Evolutionary conservation across 2,797 vertebrate genomes (phyloP), one percentile per base, ranked within the genome.

Genomic region (Selene dorsalis): DNA sequence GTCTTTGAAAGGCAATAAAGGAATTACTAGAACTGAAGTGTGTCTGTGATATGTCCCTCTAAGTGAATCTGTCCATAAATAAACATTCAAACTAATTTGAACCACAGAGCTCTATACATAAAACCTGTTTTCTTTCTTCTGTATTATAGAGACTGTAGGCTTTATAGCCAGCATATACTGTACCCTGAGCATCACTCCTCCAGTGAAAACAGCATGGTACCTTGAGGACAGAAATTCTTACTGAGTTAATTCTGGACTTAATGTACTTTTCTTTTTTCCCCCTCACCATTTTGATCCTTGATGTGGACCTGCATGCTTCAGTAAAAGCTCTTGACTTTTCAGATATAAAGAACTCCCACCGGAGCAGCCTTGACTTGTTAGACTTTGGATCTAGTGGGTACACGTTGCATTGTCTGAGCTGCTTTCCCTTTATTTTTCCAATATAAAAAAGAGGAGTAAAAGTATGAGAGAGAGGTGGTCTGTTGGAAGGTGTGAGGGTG

Each of bases 291-390:
- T 82, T 78, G 57, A 75, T 82, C 65, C 57, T 20, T 80, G 63
- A 73, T 47, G 32, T 65, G 59, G 68, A 79, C 69, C 60, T 69
- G 47, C 41, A 64, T 35, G 57, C 67, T 80, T 85, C 64, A 56
- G 75, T 79, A 72, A 83, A 80, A 74, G 69, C 82, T 80, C 70
- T 87, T 72, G 59, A 83, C 62, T 84, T 84, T 55, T 55, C 43
- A 73, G 47, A 75, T 59, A 89, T 78, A 84, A 89, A 86, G 71
- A 81, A 74, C 53, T 45, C 43, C 41, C 41, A 16, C 69, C 61
- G 58, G 45, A 39, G 41, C 80, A 88, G 80, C 88, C 89, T 88
- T 85, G 84, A 88, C 78, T 82, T 76, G 61, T 67, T 73, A 55
- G 77, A 82, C 80, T 77, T 68, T 71, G 48, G 43, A 87, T 85